phyloP scores from a whole-genome alignment of 2,797 vertebrate genomes.

The Parauchenoglanis ngamensis region DNA sequence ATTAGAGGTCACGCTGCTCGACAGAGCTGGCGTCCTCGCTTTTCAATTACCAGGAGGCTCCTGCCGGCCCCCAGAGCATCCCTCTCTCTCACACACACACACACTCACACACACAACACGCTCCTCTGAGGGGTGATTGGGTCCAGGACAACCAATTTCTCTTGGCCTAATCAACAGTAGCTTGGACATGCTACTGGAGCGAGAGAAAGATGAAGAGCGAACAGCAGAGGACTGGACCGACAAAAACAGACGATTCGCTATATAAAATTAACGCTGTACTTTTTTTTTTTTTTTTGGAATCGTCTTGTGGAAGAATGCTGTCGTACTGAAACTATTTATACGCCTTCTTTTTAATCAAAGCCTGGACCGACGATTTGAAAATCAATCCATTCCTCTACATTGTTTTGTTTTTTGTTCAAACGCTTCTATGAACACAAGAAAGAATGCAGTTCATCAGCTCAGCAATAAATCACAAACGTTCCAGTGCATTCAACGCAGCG shows the following conservation, averaged over 20 bases:
- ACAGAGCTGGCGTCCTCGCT: slow-evolving; percentile 63
- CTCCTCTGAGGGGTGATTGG: slow-evolving; percentile 70
- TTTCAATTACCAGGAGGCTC: slow-evolving; percentile 79
- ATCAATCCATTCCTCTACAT: not conserved
- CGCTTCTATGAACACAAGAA: not conserved
- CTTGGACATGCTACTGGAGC: slow-evolving; percentile 62
- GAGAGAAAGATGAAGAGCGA: slow-evolving; percentile 46
- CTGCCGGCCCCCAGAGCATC: slow-evolving; percentile 54
- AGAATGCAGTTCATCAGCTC: not conserved
- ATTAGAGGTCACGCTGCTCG: slow-evolving; percentile 74
- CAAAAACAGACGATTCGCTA: not conserved
- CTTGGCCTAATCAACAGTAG: slow-evolving; percentile 78
- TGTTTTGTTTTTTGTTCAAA: not conserved
- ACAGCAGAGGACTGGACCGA: slow-evolving; percentile 13
- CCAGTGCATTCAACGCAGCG: not conserved
- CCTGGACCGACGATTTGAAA: not conserved
- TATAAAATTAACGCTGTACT: not conserved
- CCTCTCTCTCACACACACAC: slow-evolving; percentile 26
- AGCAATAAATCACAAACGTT: no score
- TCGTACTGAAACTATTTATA: no score
- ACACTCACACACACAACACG: slow-evolving; percentile 26
- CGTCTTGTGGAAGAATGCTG: not conserved
- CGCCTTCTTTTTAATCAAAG: not conserved
- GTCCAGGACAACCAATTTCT: slow-evolving; percentile 77
- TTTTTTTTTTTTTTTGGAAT: not conserved